Percentiles rank a stretch among this genome's conserved stretches.
phyloP scores from a whole-genome alignment of 2,113 vertebrate species.

The Hemicordylus capensis region DNA sequence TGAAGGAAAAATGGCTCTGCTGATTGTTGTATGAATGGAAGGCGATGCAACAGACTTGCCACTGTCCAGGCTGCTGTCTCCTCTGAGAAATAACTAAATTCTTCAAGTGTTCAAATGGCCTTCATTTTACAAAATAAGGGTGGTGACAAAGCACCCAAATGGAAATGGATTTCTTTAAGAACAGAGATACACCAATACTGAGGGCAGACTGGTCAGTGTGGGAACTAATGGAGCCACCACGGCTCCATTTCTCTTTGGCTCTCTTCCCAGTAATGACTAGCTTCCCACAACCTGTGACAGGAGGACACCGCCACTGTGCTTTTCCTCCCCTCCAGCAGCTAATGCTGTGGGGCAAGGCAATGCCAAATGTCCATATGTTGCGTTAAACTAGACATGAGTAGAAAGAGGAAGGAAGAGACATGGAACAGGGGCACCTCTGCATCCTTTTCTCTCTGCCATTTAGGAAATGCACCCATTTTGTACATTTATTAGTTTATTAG shows the following conservation, averaged over 20 bases:
- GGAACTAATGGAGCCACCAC: neutral
- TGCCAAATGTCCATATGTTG: neutral
- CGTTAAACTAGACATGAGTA: neutral
- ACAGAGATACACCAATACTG: neutral
- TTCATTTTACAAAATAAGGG: neutral
- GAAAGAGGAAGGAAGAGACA: neutral
- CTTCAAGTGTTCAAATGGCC: neutral
- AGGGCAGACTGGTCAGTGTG: neutral
- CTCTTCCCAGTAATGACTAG: neutral
- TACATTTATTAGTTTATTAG: no score
- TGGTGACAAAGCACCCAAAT: neutral
- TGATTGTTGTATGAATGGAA: neutral
- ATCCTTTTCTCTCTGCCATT: neutral
- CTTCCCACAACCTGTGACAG: no score
- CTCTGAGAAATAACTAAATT: neutral
- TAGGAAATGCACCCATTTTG: neutral
- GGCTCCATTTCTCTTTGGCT: neutral
- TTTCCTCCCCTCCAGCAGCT: neutral
- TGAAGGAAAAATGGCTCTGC: neutral
- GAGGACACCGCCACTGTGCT: neutral
- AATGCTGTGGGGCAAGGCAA: no score
- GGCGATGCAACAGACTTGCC: neutral
- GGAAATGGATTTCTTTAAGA: neutral
- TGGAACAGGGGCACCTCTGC: neutral
- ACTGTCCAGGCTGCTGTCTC: neutral